These are phyloP conservation scores for Drosophila formosana DNA, from an alignment of 2,888 invertebrate genomes.

Conservation along the genomic window DNA sequence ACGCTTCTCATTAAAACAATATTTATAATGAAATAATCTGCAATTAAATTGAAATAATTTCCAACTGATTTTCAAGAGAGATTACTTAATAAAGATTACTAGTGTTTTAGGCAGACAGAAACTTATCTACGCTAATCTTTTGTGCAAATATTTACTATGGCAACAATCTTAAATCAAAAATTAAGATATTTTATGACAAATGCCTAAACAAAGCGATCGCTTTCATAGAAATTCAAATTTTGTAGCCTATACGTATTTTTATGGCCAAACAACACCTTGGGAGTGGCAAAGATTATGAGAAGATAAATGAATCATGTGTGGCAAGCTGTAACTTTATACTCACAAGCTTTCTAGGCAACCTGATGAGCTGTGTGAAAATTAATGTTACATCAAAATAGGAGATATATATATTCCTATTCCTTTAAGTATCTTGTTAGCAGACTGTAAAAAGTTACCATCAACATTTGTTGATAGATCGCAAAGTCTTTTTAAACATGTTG, in stretches of 20 bases:
- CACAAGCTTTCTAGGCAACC: conserved; percentile 12
- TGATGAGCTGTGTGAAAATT: neutral
- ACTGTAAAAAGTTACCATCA: neutral
- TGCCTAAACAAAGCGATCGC: neutral
- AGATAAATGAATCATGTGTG: neutral
- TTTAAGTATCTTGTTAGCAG: neutral
- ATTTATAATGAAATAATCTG: conserved; percentile 3
- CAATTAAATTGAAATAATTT: neutral
- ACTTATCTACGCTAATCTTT: neutral
- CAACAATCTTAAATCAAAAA: neutral
- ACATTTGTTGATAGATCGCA: neutral
- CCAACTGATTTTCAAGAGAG: neutral
- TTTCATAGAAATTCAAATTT: neutral
- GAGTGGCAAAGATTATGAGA: conserved; percentile 1
- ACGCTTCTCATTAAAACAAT: conserved; percentile 26
- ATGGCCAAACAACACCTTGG: conserved; percentile 2
- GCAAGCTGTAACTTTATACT: neutral
- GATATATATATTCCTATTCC: neutral
- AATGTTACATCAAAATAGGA: neutral
- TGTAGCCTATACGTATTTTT: conserved; percentile 2
- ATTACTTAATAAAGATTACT: neutral
- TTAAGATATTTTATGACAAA: neutral
- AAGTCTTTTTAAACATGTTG: neutral
- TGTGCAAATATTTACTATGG: neutral
- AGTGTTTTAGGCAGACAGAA: neutral